These are phyloP conservation scores for Platycnemis pennipes DNA, from an alignment of 2,888 invertebrate species.

Conservation along the genomic window DNA sequence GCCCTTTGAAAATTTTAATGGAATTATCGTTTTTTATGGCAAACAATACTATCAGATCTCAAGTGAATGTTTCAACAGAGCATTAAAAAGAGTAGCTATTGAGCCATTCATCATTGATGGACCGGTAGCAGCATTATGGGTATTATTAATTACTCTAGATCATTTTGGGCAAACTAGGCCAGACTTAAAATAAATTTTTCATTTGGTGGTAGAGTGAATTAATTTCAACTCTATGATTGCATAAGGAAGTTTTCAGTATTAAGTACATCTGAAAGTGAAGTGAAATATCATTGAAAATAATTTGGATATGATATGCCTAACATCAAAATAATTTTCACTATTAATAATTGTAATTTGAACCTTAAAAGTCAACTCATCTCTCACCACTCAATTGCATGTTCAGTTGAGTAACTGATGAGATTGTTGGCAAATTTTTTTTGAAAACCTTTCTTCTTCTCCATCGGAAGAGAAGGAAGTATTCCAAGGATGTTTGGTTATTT, in stretches of 20 bases:
- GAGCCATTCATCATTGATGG: not conserved
- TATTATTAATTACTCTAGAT: not conserved
- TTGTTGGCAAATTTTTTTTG: slow-evolving; percentile 3
- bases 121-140: slow-evolving; percentile 12
- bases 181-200: not conserved
- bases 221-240: not conserved
- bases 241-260: not conserved
- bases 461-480: slow-evolving; percentile 44
- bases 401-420: slow-evolving; percentile 55
- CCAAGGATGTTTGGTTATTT: not conserved
- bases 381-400: slow-evolving; percentile 45
- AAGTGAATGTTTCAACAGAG: not conserved
- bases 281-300: not conserved
- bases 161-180: not conserved
- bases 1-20: slow-evolving; percentile 11
- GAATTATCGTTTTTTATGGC: not conserved
- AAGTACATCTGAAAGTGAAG: not conserved
- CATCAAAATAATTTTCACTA: not conserved
- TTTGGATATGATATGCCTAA: not conserved
- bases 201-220: not conserved
- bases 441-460: slow-evolving; percentile 59
- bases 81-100: slow-evolving; percentile 2
- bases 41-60: slow-evolving; percentile 6
- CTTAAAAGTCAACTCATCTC: slow-evolving; percentile 13
- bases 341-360: not conserved